Percentiles rank a stretch among this genome's conserved stretches.
Evolutionary conservation across 2,888 invertebrate genomes (phyloP).

Genomic region (Sphaeridia pumilis): DNA sequence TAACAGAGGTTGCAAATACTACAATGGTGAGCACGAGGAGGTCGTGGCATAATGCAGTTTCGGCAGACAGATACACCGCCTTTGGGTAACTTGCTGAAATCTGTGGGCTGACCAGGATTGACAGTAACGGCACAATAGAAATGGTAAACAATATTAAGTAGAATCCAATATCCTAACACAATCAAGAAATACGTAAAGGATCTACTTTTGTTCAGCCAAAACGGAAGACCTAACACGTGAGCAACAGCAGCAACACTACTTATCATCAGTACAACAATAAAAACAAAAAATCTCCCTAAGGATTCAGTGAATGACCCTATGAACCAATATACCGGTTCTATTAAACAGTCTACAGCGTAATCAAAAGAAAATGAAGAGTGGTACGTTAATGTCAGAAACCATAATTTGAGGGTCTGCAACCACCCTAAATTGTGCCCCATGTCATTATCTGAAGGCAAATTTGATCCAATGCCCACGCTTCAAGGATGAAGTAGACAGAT

Average conservation of each 20-base stretch:
- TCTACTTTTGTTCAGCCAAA: slow-evolving; percentile 70
- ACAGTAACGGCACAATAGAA: slow-evolving; percentile 84
- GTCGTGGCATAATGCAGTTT: slow-evolving; percentile 86
- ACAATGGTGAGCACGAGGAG: slow-evolving; percentile 90
- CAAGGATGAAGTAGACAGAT: too few species aligned
- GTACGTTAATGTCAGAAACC: slow-evolving; percentile 53
- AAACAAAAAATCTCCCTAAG: slow-evolving; percentile 69
- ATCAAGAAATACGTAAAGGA: slow-evolving; percentile 57
- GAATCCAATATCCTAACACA: slow-evolving; percentile 78
- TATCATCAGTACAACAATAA: slow-evolving; percentile 65
- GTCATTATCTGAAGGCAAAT: too few species aligned
- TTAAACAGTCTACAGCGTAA: slow-evolving; percentile 67
- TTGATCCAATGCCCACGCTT: too few species aligned
- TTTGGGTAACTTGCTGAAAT: slow-evolving; percentile 8
- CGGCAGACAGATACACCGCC: slow-evolving; percentile 71
- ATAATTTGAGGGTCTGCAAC: slow-evolving; percentile 21
- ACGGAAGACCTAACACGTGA: slow-evolving; percentile 82
- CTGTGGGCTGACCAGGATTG: slow-evolving; percentile 67
- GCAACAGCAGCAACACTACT: slow-evolving; percentile 67
- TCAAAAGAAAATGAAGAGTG: slow-evolving; percentile 66
- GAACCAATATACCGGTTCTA: slow-evolving; percentile 89
- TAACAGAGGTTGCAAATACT: slow-evolving; percentile 85
- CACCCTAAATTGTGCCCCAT: not conserved
- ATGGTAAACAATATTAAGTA: slow-evolving; percentile 79
- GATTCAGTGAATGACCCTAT: slow-evolving; percentile 81